phyloP scores from a whole-genome alignment of 2,888 invertebrate genomes.

The Neoascia interrupta region DNA sequence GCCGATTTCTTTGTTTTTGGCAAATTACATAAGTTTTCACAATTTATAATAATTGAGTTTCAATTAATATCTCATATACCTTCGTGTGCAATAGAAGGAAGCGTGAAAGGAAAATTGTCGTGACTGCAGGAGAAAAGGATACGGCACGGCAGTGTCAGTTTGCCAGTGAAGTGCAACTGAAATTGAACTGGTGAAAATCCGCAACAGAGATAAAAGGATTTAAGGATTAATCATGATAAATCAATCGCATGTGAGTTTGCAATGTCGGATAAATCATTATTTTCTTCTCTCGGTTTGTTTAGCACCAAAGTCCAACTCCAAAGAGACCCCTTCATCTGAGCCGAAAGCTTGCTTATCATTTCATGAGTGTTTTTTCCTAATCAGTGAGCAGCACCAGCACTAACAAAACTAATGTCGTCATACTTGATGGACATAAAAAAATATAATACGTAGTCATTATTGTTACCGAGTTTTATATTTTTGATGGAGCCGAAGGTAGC shows the following conservation, averaged over 20 bases:
- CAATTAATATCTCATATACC: too few relatives aligned
- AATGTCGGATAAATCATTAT: background rate
- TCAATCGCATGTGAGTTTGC: slow-evolving; percentile 59
- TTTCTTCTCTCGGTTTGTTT: slow-evolving; percentile 11
- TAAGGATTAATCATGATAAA: slow-evolving; percentile 48
- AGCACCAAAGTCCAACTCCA: background rate
- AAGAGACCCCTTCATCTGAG: background rate
- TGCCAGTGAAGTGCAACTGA: slow-evolving; percentile 13
- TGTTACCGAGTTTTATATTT: slow-evolving; percentile 21
- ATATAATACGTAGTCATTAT: background rate
- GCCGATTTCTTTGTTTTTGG: background rate
- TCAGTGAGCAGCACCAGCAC: slow-evolving; percentile 17
- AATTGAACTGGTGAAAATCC: background rate
- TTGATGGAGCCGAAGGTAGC: background rate
- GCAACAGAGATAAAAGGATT: too few relatives aligned
- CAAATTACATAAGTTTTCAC: slow-evolving; percentile 57
- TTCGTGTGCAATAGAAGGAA: slow-evolving; percentile 17
- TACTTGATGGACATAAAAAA: background rate
- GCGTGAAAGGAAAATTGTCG: slow-evolving; percentile 11
- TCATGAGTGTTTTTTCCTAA: slow-evolving; percentile 30
- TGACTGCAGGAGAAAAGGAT: too few relatives aligned
- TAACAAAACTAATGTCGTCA: slow-evolving; percentile 23
- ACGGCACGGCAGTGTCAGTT: slow-evolving; percentile 27
- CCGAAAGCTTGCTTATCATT: slow-evolving; percentile 4
- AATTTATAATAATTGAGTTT: slow-evolving; percentile 58